Percentiles rank a stretch among this genome's conserved stretches.
These are phyloP conservation scores for Drosophila quasianomalipes DNA, from an alignment of 2,888 invertebrate genomes.

Conservation along the genomic window DNA sequence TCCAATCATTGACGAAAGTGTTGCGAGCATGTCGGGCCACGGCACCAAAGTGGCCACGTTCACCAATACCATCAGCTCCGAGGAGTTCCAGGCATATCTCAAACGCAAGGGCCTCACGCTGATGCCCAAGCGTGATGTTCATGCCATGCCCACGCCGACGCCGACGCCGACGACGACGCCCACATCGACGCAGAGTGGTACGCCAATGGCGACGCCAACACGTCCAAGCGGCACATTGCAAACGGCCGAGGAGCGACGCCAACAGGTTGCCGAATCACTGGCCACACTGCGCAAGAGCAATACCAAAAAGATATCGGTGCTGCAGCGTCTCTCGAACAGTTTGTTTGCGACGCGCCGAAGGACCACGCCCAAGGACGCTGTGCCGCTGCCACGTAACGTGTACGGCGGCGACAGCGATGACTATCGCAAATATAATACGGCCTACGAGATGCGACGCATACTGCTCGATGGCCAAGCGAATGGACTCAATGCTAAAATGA, in stretches of 20 bases:
- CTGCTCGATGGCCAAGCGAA: conserved; percentile 82
- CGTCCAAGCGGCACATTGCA: conserved; percentile 5
- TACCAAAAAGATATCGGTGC: conserved; percentile 83
- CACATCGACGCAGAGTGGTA: conserved; percentile 6
- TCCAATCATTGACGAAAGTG: not conserved
- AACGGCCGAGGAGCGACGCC: conserved; percentile 47
- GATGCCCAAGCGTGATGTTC: conserved; percentile 75
- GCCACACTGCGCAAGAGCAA: conserved; percentile 56
- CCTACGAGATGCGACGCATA: conserved; percentile 79
- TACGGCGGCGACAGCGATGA: conserved; percentile 55
- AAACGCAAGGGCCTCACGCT: conserved; percentile 83
- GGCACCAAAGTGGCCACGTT: conserved; percentile 64
- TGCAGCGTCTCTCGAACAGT: conserved; percentile 83
- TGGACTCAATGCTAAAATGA: conserved; percentile 23
- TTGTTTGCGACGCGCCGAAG: conserved; percentile 83
- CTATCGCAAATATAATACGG: conserved; percentile 30
- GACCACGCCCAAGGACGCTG: conserved; percentile 82
- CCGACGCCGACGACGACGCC: conserved; percentile 20
- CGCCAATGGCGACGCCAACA: not conserved
- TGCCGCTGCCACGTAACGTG: conserved; percentile 71
- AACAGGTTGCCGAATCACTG: conserved; percentile 55
- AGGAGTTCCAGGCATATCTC: conserved; percentile 84
- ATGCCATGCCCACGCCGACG: conserved; percentile 42
- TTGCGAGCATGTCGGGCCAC: conserved; percentile 3
- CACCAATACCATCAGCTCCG: conserved; percentile 85